A percentile compares a stretch with the other conserved stretches of the same genome.
Conservation (phyloP, 2,797 vertebrate species). For the Ibycter americanus region DNA sequence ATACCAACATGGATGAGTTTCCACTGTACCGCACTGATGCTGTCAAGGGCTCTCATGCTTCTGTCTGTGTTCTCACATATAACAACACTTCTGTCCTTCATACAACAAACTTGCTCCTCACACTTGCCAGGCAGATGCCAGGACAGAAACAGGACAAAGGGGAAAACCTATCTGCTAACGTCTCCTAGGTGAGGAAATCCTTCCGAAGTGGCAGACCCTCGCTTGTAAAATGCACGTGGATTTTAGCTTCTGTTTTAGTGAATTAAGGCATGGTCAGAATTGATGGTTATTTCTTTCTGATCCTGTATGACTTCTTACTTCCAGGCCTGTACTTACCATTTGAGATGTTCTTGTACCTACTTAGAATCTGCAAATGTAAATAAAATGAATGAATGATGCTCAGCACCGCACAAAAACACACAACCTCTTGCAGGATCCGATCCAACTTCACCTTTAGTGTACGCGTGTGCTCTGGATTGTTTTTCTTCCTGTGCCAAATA, state of each 20-base stretch:
- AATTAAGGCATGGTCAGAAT: background rate
- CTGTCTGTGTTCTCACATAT: background rate
- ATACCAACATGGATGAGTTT: background rate
- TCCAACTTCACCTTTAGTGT: background rate
- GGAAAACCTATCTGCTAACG: background rate
- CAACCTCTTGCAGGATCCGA: background rate
- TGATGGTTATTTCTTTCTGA: background rate
- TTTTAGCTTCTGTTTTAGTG: slow-evolving; percentile 45
- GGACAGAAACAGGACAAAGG: background rate
- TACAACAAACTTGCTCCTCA: background rate
- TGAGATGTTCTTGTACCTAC: slow-evolving; percentile 9
- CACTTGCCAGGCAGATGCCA: background rate
- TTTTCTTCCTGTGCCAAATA: slow-evolving; percentile 52
- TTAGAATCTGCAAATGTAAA: slow-evolving; percentile 30
- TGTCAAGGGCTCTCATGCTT: background rate
- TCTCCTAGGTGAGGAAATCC: background rate
- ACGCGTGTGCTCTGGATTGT: background rate
- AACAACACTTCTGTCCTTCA: background rate
- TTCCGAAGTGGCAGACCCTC: background rate
- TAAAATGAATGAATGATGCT: background rate
- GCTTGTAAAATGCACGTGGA: slow-evolving; percentile 14
- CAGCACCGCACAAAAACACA: background rate
- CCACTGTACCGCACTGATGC: background rate
- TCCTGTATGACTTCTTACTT: background rate
- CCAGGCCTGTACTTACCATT: background rate